A percentile compares a stretch with the other conserved stretches of the same genome.
Conservation (phyloP, 2,113 vertebrate species). For the Ardeotis arabs region DNA sequence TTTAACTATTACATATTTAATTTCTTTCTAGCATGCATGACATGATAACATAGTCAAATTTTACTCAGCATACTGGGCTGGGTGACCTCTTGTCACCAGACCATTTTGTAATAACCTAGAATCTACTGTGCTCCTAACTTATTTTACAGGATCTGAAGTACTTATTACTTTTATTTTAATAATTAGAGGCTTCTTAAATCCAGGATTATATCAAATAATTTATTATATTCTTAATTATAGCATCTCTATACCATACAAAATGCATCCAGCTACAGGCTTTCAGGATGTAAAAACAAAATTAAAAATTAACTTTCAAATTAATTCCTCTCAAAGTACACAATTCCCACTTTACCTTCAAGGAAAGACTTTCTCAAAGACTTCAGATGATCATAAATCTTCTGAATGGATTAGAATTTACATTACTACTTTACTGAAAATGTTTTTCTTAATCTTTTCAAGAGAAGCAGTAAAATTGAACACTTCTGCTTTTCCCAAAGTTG, state of each 20-base stretch:
- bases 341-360: neutral
- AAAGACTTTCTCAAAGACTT: neutral
- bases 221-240: neutral
- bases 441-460: neutral
- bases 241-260: neutral
- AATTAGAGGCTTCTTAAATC: neutral
- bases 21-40: neutral
- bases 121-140: neutral
- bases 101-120: neutral
- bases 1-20: neutral
- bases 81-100: neutral
- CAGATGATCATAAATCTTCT: neutral
- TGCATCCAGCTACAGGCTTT: neutral
- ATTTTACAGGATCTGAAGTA: neutral
- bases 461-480: neutral
- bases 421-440: neutral
- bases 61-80: rapidly evolving
- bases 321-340: neutral
- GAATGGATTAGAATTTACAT: neutral
- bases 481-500: neutral
- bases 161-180: neutral
- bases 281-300: neutral
- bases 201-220: neutral
- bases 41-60: neutral
- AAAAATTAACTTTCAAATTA: neutral